Percentiles rank a stretch among this genome's conserved stretches.
phyloP scores from a whole-genome alignment of 37 sponge, comb jelly and placozoan species.

The Diacarnus erythraeanus region DNA sequence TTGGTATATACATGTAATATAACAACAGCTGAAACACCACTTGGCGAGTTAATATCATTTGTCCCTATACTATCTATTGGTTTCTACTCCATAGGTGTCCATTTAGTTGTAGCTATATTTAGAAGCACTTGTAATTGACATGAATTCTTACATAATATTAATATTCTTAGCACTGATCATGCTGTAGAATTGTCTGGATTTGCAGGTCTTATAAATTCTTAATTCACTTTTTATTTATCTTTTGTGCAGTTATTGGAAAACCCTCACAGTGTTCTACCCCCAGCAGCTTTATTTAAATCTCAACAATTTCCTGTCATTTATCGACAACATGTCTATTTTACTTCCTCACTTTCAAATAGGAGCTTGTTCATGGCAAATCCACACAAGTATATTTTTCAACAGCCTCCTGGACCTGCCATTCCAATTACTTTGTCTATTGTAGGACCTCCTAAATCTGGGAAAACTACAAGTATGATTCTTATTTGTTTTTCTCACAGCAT shows the following conservation, averaged over 20 bases:
- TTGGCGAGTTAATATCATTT: no score
- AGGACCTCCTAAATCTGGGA: conserved; percentile 96
- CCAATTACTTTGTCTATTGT: conserved; percentile 82
- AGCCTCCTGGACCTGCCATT: conserved; percentile 57
- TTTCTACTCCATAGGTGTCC: no score
- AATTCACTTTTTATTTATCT: background rate
- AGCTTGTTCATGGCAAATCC: conserved; percentile 80
- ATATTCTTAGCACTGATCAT: no score
- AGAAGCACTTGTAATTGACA: no score
- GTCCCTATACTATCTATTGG: no score
- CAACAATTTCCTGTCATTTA: conserved; percentile 78
- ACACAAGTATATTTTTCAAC: conserved; percentile 53
- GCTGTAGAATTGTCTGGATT: no score
- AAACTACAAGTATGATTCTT: conserved; percentile 78
- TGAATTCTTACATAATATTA: no score
- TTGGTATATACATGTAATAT: no score
- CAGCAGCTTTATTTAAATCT: background rate
- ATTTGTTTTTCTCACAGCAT: no score
- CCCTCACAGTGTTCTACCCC: conserved; percentile 28
- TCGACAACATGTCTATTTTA: conserved; percentile 63
- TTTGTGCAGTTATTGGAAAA: conserved; percentile 16
- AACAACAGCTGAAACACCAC: no score
- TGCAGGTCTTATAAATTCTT: no score
- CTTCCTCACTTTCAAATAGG: conserved; percentile 56
- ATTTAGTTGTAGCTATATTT: no score